Evolutionary conservation across 1,140 invertebrate genomes (phyloP).

Genomic region (Drosophila bocqueti): DNA sequence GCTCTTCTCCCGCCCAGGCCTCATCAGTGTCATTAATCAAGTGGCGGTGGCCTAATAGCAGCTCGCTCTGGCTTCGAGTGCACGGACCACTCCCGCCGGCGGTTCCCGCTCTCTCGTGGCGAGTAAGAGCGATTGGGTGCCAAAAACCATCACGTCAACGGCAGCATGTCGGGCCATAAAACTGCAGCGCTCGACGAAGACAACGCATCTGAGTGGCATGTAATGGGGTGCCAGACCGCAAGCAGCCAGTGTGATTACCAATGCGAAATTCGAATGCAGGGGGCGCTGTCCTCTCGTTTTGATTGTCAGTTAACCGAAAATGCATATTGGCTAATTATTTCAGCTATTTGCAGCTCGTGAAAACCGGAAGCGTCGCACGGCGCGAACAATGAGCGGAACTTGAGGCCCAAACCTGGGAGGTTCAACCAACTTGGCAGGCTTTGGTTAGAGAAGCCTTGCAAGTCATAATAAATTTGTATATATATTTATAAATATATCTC

Average conservation of each 20-base stretch:
- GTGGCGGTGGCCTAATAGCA: slow-evolving; percentile 15
- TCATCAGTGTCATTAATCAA: slow-evolving; percentile 25
- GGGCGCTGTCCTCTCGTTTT: slow-evolving; percentile 42
- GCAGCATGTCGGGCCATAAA: slow-evolving; percentile 32
- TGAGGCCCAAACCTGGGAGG: neutral
- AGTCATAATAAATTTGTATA: neutral
- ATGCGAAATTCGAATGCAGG: slow-evolving; percentile 36
- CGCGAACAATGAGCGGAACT: slow-evolving; percentile 46
- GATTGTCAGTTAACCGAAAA: slow-evolving; percentile 32
- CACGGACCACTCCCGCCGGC: neutral
- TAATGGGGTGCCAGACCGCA: slow-evolving; percentile 27
- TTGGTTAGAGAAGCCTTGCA: slow-evolving; percentile 16
- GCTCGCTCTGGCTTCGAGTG: neutral
- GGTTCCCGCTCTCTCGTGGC: neutral
- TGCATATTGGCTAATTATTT: slow-evolving; percentile 56
- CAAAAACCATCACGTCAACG: slow-evolving; percentile 31
- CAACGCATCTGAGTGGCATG: slow-evolving; percentile 10
- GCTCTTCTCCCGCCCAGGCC: slow-evolving; percentile 9
- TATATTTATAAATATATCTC: neutral
- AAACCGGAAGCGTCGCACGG: slow-evolving; percentile 32
- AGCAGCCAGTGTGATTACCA: slow-evolving; percentile 15
- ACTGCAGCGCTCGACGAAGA: slow-evolving; percentile 8
- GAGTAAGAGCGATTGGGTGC: slow-evolving; percentile 28
- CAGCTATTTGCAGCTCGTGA: slow-evolving; percentile 24
- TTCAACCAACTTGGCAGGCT: slow-evolving; percentile 11